Conservation (phyloP, 2,888 invertebrate species). For the Cerastis leucographa region DNA sequence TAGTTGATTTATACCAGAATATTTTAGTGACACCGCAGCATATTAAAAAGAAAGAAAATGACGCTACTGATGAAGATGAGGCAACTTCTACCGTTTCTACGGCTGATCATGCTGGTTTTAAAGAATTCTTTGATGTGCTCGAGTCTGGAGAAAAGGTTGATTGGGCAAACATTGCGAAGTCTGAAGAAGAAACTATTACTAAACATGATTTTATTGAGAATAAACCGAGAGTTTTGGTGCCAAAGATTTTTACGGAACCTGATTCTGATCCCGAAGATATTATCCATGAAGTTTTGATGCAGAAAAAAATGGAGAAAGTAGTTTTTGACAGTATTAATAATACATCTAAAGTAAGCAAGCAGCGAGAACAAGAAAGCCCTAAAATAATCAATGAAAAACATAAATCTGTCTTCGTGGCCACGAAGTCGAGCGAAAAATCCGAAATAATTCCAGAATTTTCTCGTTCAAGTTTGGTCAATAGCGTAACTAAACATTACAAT, state of each 20-base stretch:
- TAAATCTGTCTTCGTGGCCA: neutral
- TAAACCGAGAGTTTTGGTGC: slow-evolving; percentile 42
- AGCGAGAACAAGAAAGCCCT: neutral
- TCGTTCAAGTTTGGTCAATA: slow-evolving; percentile 2
- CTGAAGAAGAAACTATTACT: slow-evolving; percentile 8
- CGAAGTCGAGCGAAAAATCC: neutral
- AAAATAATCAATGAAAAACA: neutral
- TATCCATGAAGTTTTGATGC: slow-evolving; percentile 44
- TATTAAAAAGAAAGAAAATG: slow-evolving; percentile 36
- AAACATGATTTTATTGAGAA: slow-evolving; percentile 23
- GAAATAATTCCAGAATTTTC: slow-evolving; percentile 9
- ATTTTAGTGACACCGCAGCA: slow-evolving; percentile 56
- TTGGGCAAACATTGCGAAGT: slow-evolving; percentile 17
- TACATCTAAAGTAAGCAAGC: neutral
- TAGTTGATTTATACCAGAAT: slow-evolving; percentile 59
- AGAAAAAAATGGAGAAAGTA: slow-evolving; percentile 41
- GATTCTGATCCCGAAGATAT: slow-evolving; percentile 57
- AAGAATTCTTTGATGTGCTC: slow-evolving; percentile 47
- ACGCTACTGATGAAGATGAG: neutral
- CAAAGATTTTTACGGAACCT: slow-evolving; percentile 29
- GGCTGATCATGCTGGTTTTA: slow-evolving; percentile 33
- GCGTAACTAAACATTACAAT: neutral
- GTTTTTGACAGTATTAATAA: neutral
- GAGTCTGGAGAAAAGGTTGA: slow-evolving; percentile 55
- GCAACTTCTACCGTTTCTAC: neutral